Conservation (phyloP, 2,888 invertebrate species). For the Tetragonula carbonaria region DNA sequence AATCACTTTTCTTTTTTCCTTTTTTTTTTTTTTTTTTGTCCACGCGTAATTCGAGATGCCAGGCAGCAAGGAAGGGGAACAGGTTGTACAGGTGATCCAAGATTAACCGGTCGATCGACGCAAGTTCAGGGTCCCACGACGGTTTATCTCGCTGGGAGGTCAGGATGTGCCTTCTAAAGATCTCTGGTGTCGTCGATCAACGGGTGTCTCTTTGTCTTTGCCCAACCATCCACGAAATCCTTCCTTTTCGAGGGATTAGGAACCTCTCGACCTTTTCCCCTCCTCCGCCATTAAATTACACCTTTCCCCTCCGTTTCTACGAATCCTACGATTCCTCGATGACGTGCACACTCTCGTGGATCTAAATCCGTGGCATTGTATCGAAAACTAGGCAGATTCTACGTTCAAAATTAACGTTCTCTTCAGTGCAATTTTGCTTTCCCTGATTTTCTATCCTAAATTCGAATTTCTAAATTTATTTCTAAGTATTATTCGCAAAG, state of each 20-base stretch:
- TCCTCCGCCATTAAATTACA: slow-evolving; percentile 32
- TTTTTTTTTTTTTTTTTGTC: slow-evolving; percentile 38
- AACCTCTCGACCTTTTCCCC: neutral
- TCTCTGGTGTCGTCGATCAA: slow-evolving; percentile 58
- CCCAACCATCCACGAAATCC: slow-evolving; percentile 23
- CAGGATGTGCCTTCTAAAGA: slow-evolving; percentile 45
- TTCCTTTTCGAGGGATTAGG: slow-evolving; percentile 39
- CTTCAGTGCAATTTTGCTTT: neutral
- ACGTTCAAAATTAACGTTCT: neutral
- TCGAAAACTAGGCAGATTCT: neutral
- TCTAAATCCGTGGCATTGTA: neutral
- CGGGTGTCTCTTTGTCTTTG: slow-evolving; percentile 60
- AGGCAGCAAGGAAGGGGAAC: slow-evolving; percentile 55
- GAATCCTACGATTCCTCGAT: neutral
- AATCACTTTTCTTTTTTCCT: neutral
- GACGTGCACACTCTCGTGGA: neutral
- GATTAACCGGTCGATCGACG: slow-evolving; percentile 68
- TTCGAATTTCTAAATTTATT: neutral
- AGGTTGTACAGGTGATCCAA: slow-evolving; percentile 71
- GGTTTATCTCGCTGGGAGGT: slow-evolving; percentile 69
- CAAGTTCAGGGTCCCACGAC: slow-evolving; percentile 55
- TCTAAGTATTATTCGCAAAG: neutral
- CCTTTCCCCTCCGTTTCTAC: neutral
- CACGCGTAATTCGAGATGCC: slow-evolving; percentile 73
- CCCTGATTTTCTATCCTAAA: neutral